Evolutionary conservation across 2,888 invertebrate species (phyloP), one percentile per base, ranked within the genome.

Genomic region (Falcaria lacertinaria): DNA sequence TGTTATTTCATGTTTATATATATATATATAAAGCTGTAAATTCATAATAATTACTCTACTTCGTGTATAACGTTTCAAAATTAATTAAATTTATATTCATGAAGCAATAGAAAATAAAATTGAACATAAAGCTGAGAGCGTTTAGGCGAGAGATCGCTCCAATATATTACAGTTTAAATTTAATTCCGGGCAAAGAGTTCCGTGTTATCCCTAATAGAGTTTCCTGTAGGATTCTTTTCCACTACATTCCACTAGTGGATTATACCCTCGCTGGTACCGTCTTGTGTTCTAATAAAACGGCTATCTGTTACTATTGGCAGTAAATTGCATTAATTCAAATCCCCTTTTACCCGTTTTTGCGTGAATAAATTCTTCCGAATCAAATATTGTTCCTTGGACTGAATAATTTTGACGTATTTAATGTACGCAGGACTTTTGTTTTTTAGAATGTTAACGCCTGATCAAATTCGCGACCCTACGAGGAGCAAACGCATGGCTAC

Each of bases 141-240:
- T 37, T 25, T 37, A 25, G 14, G 15, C 37, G 37, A 15, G 35
- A 14, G 22, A 43, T 48, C 57, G 61, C 60, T 68, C 63, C 62
- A 64, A 64, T 56, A 60, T 65, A 78, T 70, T 76, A 69, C 69
- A 69, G 76, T 77, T 64, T 74, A 66, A 75, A 76, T 76, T 77
- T 75, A 77, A 77, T 77, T 75, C 68, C 65, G 56, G 47, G 58
- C 64, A 70, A 66, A 71, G 62, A 60, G 58, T 48, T 54, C 52
- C 53, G 52, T 60, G 60, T 66, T 63, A 54, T 65, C 50, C 58
- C 58, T 71, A 69, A 71, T 68, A 65, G 64, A 69, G 61, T 75
- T 76, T 70, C 59, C 66, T 63, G 60, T 60, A 57, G 64, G 64
- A 68, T 71, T 76, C 69, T 73, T 76, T 76, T 68, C 55, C 65